These are phyloP conservation scores for Platichthys stellatus DNA, from an alignment of 2,113 vertebrate genomes.

Conservation along the genomic window DNA sequence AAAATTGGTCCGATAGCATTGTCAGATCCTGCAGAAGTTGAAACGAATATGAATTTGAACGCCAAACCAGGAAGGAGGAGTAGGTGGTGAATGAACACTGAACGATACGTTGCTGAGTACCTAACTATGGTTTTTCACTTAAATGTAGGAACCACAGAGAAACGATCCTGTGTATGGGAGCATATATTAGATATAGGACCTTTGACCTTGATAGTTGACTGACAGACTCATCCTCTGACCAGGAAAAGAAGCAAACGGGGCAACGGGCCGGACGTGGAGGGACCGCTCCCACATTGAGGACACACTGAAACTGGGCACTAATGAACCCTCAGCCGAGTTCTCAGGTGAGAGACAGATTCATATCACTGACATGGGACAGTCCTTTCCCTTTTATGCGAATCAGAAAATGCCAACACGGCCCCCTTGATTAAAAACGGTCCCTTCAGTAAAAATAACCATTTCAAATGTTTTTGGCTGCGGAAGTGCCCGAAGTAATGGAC, in stretches of 20 bases:
- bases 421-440: background rate
- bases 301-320: constrained; percentile 86
- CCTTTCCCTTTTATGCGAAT: background rate
- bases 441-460: background rate
- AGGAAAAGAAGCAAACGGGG: constrained; percentile 73
- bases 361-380: background rate
- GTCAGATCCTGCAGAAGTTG: too few relatives aligned
- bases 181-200: too few relatives aligned
- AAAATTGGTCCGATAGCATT: too few relatives aligned
- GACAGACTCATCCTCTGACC: constrained; percentile 9
- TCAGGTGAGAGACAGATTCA: constrained; percentile 81
- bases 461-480: constrained; percentile 21
- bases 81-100: too few relatives aligned
- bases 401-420: background rate
- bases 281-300: constrained; percentile 92
- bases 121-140: too few relatives aligned
- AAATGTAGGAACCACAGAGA: background rate
- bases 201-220: constrained; percentile 7
- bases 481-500: constrained; percentile 15
- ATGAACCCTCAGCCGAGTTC: constrained; percentile 86
- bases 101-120: too few relatives aligned
- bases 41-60: too few relatives aligned
- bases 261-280: constrained; percentile 73
- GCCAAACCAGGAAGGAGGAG: too few relatives aligned
- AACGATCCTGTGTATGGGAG: background rate